Evolutionary conservation across 2,888 invertebrate species (phyloP), one percentile per base, ranked within the genome.

Genomic region (Caenorhabditis afra): DNA sequence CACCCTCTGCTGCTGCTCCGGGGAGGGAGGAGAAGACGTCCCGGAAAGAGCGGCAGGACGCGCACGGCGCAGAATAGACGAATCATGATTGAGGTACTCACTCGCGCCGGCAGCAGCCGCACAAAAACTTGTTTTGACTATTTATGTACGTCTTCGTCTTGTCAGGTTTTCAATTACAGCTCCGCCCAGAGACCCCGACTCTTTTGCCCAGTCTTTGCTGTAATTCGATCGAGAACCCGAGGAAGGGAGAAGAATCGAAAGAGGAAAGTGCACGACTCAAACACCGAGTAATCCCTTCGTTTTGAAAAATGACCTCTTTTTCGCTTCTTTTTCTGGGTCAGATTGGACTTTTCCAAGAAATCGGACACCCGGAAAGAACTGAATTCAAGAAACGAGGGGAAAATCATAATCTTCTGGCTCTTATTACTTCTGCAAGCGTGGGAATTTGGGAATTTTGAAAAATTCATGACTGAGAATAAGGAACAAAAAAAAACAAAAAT

Each of bases 41-140:
- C 59, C 59, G 61, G 68, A 61, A 61, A 61, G 59, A 47, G 61
- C 53, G 41, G 68, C 50, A 68, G 50, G 68, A 47, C 55, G 66
- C 55, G 53, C 29, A 29, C 12, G 39, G 49, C 47, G 50, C 67
- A 67, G 67, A 67, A 67, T 29, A 67, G 70, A 70, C 57, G 73
- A 55, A 73, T 73, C 73, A 73, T 73, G 64, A 73, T 73, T 73
- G 73, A 64, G 64, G 73, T 73, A 73, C 73, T 73, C 73, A 73
- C 70, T 70, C 50, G 66, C 23, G 29, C 57, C 59, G 29, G 58
- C 23, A 39, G 44, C 45, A 50, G 16, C 44, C 22, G n/a, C 39
- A 58, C 20, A 73, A 64, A 75, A 53, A 75, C 66, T 67, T 64
- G 68, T 68, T 75, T 67, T 67, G 67, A 75, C 61, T 67, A 75